Evolutionary conservation across 2,113 vertebrate species (phyloP), one percentile per base, ranked within the genome.

Genomic region (Phasianus colchicus): DNA sequence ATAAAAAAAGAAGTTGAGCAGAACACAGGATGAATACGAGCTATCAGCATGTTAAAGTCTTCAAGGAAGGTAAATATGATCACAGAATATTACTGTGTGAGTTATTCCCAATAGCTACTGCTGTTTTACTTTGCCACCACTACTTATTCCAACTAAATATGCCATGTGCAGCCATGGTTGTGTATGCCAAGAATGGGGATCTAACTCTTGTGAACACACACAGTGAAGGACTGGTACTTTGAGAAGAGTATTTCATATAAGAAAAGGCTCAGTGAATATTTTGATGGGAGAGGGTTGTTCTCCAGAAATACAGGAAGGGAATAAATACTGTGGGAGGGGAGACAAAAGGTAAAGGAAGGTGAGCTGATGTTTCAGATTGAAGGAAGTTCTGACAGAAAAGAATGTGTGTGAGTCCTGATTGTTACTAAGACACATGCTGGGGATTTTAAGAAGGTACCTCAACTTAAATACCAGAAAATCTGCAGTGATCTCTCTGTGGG

Each of bases 91-190:
- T 95, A 43, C 5, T 83, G 83, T 32, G 86, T 60, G 71, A 86
- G 73, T 52, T 83, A 9, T n/a, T 74, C 34, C 86, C 90, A 47
- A 64, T 38, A 58, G 57, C 52, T 82, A 82, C 77, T 85, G 89
- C 75, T 89, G 63, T 54, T 85, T 78, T 57, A 80, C 63, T 17
- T 57, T 63, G 79, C 75, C 79, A 70, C 66, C 48, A 16, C 67
- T 40, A 40, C 58, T 85, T 47, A 84, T 34, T 94, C 87, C 43
- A 40, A 22, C 52, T 42, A 55, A 32, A 73, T 17, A n/a, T 29
- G n/a, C 30, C 85, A 6, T 30, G 85, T 89, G 83, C 78, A 76
- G 71, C 81, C 87, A 66, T 79, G 87, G 89, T 69, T 87, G 78
- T 25, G 1, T 6, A 7, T 70, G 93, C 78, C 4, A 3, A 75